Percentiles rank a stretch among this genome's conserved stretches.
These are phyloP conservation scores for Epizoanthus fatuus DNA, from an alignment of 92 coral and sea anemone species.

Conservation along the genomic window DNA sequence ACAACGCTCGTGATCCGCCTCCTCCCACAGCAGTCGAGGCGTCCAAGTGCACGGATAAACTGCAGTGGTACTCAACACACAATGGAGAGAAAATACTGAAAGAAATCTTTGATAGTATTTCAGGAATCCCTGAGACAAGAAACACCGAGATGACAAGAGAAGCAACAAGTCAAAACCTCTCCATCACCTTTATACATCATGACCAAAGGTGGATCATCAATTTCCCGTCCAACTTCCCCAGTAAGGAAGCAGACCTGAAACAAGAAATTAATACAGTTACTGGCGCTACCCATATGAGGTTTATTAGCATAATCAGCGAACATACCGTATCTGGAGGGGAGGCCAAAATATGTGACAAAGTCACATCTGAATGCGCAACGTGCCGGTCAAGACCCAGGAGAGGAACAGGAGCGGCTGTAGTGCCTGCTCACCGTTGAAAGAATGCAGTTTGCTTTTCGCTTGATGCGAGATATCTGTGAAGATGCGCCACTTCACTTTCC, in stretches of 20 bases:
- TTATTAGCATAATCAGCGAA: neutral
- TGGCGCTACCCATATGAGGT: neutral
- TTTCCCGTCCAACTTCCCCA: constrained; percentile 48
- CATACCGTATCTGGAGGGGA: neutral
- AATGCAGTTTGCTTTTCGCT: no score
- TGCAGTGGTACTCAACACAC: constrained; percentile 30
- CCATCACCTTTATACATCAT: constrained; percentile 21
- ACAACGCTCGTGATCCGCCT: neutral
- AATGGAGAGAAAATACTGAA: constrained; percentile 19
- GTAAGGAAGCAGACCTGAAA: neutral
- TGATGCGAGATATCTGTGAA: no score
- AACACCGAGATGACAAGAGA: constrained; percentile 22
- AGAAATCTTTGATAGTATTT: constrained; percentile 10
- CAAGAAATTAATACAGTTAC: neutral
- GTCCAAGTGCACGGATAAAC: constrained; percentile 24
- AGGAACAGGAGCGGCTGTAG: neutral
- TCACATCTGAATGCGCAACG: neutral
- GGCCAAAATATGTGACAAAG: neutral
- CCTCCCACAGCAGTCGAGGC: constrained; percentile 5
- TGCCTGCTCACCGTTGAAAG: neutral
- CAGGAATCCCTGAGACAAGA: constrained; percentile 17
- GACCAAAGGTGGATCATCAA: neutral
- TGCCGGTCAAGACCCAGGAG: neutral
- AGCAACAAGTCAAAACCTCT: constrained; percentile 11
- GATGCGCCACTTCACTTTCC: no score